Evolutionary conservation across 2,888 invertebrate species (phyloP), one percentile per base, ranked within the genome.

Genomic region (Synergus japonicus): DNA sequence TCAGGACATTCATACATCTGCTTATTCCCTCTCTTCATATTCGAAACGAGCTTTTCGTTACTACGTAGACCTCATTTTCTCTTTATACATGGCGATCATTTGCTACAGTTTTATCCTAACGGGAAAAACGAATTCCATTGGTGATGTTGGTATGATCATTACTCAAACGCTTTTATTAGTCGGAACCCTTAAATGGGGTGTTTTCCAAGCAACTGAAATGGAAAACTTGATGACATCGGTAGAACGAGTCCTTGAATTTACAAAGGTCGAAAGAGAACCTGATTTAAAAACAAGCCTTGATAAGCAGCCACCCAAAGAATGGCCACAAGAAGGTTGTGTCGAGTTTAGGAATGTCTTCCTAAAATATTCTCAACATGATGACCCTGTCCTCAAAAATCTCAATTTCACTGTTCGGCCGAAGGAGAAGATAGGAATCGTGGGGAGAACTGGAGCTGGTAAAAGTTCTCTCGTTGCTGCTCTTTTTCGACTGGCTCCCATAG

Each of bases 221-320:
- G 94, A 94, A 86, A 94, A 94, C 22, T 29, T 29, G 0, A 29
- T 29, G 22, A 29, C 22, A 1, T 29, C 22, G 22, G 22, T 29
- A 29, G 22, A 29, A 29, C 0, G 22, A 29, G 22, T 29, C 22
- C 22, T 29, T 2, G 22, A 29, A 1, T 29, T 85, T 93, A 94
- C 82, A 93, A 94, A 93, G 94, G 95, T 96, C 0, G 97, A 98
- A 90, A 93, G 97, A 85, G 96, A 96, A 86, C 91, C 93, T 0
- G 93, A 94, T 0, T 89, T 95, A 44, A 89, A 89, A 0, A 86
- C 85, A 43, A 76, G 29, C 5, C 82, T 86, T 0, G 91, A 93
- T 89, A 88, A 89, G 7, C 87, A 92, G 78, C 93, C 93, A 1
- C 93, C 93, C 0, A 44, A 87, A 0, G 89, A 91, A 4, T 95